phyloP scores from a whole-genome alignment of 2,113 vertebrate genomes.

The Nothoprocta perdicaria region DNA sequence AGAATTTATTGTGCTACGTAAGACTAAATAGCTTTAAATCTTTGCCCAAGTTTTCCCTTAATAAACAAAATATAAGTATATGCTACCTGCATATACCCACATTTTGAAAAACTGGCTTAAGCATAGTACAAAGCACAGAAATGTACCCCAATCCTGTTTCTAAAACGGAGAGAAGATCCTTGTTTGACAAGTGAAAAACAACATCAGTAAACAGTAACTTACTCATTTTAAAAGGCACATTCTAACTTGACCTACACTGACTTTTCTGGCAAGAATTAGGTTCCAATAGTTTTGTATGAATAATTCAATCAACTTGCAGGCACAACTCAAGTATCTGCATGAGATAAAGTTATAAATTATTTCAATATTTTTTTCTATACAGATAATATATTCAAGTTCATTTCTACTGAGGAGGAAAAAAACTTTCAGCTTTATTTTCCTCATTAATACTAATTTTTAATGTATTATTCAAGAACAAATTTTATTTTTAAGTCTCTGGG shows the following conservation, averaged over 20 bases:
- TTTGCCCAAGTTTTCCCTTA: background rate
- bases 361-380: background rate
- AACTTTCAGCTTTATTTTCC: constrained; percentile 27
- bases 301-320: background rate
- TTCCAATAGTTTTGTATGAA: background rate
- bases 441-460: constrained; percentile 59
- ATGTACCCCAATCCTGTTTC: background rate
- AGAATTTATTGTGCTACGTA: background rate
- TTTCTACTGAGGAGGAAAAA: background rate
- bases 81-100: background rate
- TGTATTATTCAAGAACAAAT: constrained; percentile 32
- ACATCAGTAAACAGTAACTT: background rate
- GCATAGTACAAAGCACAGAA: background rate
- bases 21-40: background rate
- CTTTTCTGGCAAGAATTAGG: background rate
- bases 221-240: background rate
- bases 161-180: background rate
- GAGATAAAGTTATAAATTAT: background rate
- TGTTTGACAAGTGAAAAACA: background rate
- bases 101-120: background rate
- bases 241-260: background rate
- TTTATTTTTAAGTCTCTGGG: constrained; percentile 44
- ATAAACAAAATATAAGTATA: background rate
- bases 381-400: constrained; percentile 39
- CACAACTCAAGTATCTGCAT: background rate